Evolutionary conservation across 2,797 vertebrate genomes (phyloP), one percentile per base, ranked within the genome.

Genomic region (Lacerta agilis): DNA sequence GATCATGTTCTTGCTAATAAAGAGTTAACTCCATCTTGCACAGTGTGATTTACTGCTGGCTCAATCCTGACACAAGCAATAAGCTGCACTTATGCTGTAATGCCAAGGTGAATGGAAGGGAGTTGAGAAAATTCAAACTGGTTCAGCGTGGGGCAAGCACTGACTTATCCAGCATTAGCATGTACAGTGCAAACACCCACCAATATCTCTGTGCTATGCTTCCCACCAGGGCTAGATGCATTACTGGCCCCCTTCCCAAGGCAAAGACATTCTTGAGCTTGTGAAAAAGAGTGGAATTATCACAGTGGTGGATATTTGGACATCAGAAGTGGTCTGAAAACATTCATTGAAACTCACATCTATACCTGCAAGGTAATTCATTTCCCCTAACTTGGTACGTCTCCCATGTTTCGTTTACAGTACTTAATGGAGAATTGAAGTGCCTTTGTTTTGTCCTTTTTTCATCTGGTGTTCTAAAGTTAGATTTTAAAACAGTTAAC

Each of bases 401-500:
- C 20, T 36, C 66, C 55, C 58, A 27, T 58, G 1, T 33, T 85
- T 92, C 71, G 80, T 87, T 76, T n/a, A 1, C 1, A 2, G 1
- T 73, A 1, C 8, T 71, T 43, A 88, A 87, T 27, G 4, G 23
- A 20, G 33, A 45, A 4, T 66, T 4, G 29, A 33, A 86, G 58
- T 38, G 3, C 49, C 1, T 23, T 0, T 29, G 4, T 7, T 64
- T 5, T 49, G 69, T 27, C 0, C 0, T 2, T 15, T 2, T 76
- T 88, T 78, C 6, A 67, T 75, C 80, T 82, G 43, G 17, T 87
- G 38, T 73, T 5, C 25, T 75, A 7, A 85, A 88, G 64, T 55
- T 7, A 41, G 0, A 29, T 79, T 75, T 75, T 33, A 82, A 75
- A 76, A 87, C n/a, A 86, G 38, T 75, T 75, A 87, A 73, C 41